phyloP scores from a whole-genome alignment of 2,113 vertebrate species.

The Potamarius usumacintae region DNA sequence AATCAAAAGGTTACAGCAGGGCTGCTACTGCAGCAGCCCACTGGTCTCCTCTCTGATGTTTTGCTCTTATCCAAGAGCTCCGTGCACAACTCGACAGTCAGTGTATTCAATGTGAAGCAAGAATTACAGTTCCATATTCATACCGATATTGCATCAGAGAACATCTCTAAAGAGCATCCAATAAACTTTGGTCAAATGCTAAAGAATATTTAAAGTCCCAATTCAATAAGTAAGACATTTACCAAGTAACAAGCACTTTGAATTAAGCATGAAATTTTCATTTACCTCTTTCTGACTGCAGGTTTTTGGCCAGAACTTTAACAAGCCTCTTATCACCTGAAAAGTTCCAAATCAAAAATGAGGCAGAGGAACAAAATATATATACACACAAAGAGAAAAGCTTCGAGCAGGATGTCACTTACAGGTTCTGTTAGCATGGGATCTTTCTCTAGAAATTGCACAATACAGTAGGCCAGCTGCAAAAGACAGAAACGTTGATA shows the following conservation, averaged over 20 bases:
- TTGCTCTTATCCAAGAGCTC: background rate
- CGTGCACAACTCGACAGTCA: background rate
- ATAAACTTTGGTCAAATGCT: background rate
- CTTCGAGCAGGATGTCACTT: conserved; percentile 62
- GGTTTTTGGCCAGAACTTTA: conserved; percentile 99
- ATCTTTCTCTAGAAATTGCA: conserved; percentile 99
- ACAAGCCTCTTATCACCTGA: conserved; percentile 96
- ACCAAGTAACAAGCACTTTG: background rate
- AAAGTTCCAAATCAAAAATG: background rate
- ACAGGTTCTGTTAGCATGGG: conserved; percentile 98
- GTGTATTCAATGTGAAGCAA: background rate
- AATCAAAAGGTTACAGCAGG: background rate
- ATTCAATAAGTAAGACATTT: background rate
- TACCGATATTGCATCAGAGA: background rate
- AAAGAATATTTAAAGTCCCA: background rate
- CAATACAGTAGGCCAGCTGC: conserved; percentile 99
- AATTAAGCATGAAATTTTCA: background rate
- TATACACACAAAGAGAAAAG: background rate
- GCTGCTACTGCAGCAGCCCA: background rate
- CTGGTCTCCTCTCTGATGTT: background rate
- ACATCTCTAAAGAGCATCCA: background rate
- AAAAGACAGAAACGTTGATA: conserved; percentile 42
- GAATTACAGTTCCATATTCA: background rate
- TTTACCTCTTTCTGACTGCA: conserved; percentile 99
- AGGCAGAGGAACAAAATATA: background rate